Evolutionary conservation across 2,797 vertebrate species (phyloP).

Genomic region (Amblyraja radiata): DNA sequence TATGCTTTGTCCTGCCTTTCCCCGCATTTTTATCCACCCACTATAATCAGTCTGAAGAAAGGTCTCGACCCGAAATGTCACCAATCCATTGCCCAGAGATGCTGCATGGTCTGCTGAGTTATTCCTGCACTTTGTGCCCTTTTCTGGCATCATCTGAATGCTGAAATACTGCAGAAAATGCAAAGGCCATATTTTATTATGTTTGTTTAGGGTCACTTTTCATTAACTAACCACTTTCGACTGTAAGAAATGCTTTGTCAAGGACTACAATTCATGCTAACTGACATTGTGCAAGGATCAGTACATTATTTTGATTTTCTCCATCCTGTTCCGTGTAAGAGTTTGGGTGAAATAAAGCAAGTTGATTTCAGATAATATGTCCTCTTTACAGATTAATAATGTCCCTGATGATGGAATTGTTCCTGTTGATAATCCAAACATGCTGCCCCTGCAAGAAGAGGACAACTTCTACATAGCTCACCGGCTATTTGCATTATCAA

Average conservation of each 20-base stretch:
- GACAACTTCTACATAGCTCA: slow-evolving; percentile 53
- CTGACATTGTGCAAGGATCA: not conserved
- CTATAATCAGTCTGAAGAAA: too few species aligned
- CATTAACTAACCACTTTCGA: not conserved
- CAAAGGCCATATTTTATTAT: not conserved
- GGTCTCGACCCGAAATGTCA: too few species aligned
- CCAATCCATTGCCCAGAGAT: too few species aligned
- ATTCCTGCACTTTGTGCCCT: too few species aligned
- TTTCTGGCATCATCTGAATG: not conserved
- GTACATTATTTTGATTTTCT: not conserved
- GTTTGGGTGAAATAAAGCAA: not conserved
- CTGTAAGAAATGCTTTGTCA: not conserved
- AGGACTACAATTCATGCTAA: not conserved
- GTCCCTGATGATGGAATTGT: slow-evolving; percentile 51
- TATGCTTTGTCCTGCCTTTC: too few species aligned
- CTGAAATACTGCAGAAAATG: not conserved
- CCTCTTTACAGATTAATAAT: slow-evolving; percentile 59
- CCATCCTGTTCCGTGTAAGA: not conserved
- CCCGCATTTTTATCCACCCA: too few species aligned
- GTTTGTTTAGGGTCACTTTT: not conserved
- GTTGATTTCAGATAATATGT: not conserved
- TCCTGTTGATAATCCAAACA: slow-evolving; percentile 48
- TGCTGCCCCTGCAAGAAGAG: slow-evolving; percentile 53
- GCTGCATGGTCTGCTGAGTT: too few species aligned
- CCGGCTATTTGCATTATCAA: slow-evolving; percentile 62